Percentiles rank a stretch among this genome's conserved stretches.
Conservation (phyloP, 2,888 invertebrate species). For the Macrosiphum euphorbiae region DNA sequence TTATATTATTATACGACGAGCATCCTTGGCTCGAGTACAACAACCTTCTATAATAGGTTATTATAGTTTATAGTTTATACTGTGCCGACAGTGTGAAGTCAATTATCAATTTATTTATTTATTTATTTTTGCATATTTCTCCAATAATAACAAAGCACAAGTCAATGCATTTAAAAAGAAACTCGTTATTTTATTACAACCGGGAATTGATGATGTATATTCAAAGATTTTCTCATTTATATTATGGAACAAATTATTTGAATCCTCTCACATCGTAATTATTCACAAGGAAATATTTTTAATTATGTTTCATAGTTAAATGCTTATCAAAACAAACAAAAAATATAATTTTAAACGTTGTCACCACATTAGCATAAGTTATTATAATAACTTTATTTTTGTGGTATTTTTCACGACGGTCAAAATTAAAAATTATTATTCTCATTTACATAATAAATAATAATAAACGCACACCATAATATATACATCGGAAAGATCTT, state of each 20-base stretch:
- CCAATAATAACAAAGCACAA: not conserved
- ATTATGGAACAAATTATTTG: not conserved
- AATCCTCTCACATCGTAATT: not conserved
- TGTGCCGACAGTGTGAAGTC: not conserved
- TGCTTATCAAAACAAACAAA: not conserved
- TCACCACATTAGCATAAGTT: constrained; percentile 9
- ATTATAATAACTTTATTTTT: constrained; percentile 6
- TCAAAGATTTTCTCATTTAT: not conserved
- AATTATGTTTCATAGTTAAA: constrained; percentile 3
- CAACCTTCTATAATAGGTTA: not conserved
- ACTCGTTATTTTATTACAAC: not conserved
- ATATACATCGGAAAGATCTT: not conserved
- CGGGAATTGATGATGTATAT: not conserved
- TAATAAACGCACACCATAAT: not conserved
- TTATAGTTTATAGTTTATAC: not conserved
- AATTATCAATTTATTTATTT: not conserved
- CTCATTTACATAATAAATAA: constrained; percentile 18
- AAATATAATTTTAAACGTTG: not conserved
- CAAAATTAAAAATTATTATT: constrained; percentile 33
- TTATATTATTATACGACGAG: not conserved
- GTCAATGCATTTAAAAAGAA: not conserved
- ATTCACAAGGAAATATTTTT: not conserved
- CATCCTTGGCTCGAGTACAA: not conserved
- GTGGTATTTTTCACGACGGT: not conserved
- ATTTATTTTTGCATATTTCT: not conserved